Evolutionary conservation across 1,140 invertebrate genomes (phyloP), one percentile per base, ranked within the genome.

Genomic region (Hirudo medicinalis): DNA sequence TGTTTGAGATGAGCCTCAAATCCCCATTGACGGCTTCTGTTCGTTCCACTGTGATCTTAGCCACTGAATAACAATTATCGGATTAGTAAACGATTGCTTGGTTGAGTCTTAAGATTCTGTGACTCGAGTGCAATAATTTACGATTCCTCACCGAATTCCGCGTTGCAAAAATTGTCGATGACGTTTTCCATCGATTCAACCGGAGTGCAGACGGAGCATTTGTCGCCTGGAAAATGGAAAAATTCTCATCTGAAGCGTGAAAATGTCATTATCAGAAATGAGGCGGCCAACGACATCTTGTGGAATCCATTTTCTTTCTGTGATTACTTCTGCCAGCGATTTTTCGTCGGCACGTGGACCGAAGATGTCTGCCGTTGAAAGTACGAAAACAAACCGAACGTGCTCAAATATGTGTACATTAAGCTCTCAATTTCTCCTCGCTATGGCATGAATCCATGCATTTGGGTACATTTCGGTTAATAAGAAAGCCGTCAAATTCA

Each of bases 81-180:
- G 22, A n/a, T n/a, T n/a, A 36, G n/a, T 72, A 19, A 49, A 17
- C 54, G 20, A 76, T 78, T 80, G 75, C 82, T 81, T 74, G 95
- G 82, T 81, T 94, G 91, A 3, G 92, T 91, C 82, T 94, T 92
- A 70, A 94, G 90, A 0, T 91, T 90, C 80, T 15, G 11, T 17
- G 43, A 49, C 15, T 49, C 43, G 43, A 49, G 13, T 49, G 43
- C 43, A 49, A 49, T 49, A 49, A 49, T 27, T 55, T 78, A 17
- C 13, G 43, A 49, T 49, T 49, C 43, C 84, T 83, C 80, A 88
- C 87, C 87, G 74, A 86, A 84, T 72, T 86, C 83, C 20, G 86
- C 81, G 67, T 86, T 78, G 76, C 87, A 88, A 76, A 83, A 88
- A 76, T 87, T 84, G 76, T 88, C 86, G 73, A 88, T 78, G 70